Evolutionary conservation across 2,113 vertebrate genomes (phyloP).

Genomic region (Pristiophorus japonicus): DNA sequence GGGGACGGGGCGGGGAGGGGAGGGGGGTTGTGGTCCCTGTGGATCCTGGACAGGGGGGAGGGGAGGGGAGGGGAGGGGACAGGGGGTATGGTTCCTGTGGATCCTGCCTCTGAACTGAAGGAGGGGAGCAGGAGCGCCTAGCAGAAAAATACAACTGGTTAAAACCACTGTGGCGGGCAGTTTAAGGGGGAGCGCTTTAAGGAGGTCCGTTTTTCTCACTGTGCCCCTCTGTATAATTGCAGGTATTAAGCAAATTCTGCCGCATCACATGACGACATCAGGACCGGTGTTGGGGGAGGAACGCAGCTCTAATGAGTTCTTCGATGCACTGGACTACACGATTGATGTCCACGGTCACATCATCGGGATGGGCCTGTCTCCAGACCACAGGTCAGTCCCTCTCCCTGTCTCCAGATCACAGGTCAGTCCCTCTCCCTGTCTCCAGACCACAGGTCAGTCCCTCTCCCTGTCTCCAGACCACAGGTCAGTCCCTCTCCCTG

Average conservation of each 20-base stretch:
- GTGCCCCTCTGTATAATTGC: not conserved
- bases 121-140: not conserved
- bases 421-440: too few relatives aligned
- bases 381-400: constrained; percentile 62
- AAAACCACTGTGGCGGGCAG: not conserved
- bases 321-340: constrained; percentile 87
- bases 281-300: constrained; percentile 87
- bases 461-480: too few relatives aligned
- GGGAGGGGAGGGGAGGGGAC: not conserved
- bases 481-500: too few relatives aligned
- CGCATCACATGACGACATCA: constrained; percentile 88
- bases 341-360: constrained; percentile 94
- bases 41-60: too few relatives aligned
- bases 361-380: constrained; percentile 94
- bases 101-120: not conserved
- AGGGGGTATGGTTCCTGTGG: too few relatives aligned
- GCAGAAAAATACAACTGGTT: not conserved
- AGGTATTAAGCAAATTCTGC: constrained; percentile 91
- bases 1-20: not conserved
- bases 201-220: not conserved
- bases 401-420: too few relatives aligned
- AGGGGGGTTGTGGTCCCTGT: too few relatives aligned
- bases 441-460: too few relatives aligned
- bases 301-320: constrained; percentile 79
- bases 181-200: not conserved